Base-by-base conservation (phyloP, 1,140 invertebrate genomes). In the Orussus abietinus region DNA sequence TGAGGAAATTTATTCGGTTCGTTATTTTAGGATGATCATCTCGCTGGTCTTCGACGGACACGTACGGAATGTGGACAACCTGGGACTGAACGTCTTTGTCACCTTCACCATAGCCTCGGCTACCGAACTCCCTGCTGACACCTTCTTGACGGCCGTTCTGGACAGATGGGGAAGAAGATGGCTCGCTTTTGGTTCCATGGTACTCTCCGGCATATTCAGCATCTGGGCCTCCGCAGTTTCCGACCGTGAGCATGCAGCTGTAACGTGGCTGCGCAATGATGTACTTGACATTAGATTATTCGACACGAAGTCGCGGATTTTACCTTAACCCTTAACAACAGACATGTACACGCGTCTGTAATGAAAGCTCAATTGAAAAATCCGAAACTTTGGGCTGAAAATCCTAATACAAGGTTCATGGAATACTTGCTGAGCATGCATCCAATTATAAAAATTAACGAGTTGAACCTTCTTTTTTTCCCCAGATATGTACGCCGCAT, bases 41-140 rank as follows among this genome's bases (percentile, higher is more conserved):
- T 90, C 87, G 1, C 58, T 93, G 60, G 83, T 90, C 1, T 92
- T 92, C 56, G 88, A 92, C 53, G 89, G 88, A 1, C 88, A 92
- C 59, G 88, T 90, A 2, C 74, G 89, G 56, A 90, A 90, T 51
- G 86, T 90, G 1, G 84, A 86, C 12, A 84, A 86, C 21, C 69
- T 92, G 5, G 87, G 84, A 1, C 64, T 90, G 45, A 81, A 90
- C 52, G 77, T 91, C 2, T 92, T 91, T 59, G 55, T 89, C 18
- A 89, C 88, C 1, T 92, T 92, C 57, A 88, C 86, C 1, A 77
- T 92, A 2, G 88, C 88, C 0, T 83, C 85, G 9, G 83, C 85
- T 2, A 90, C 87, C 0, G 87, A 90, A 59, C 66, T 90, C 21
- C 90, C 90, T 1, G 88, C 89, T 5, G 88, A 92, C 63, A 83